Percentiles rank a stretch among this genome's conserved stretches.
Evolutionary conservation across 2,113 vertebrate genomes (phyloP).

Genomic region (Pithys albifrons): DNA sequence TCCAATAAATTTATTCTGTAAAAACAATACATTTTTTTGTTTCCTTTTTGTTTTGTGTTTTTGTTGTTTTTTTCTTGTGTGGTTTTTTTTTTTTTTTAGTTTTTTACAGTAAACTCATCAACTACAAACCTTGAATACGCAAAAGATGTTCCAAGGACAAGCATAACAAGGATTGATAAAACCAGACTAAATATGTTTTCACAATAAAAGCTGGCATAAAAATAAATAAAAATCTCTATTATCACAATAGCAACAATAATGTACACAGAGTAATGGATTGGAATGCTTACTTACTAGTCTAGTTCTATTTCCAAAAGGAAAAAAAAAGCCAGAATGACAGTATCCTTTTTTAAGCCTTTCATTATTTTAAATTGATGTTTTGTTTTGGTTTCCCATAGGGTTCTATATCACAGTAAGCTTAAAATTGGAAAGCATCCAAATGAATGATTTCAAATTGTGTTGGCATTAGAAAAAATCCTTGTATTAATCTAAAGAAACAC

Average conservation of each 20-base stretch:
- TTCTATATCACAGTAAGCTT: constrained; percentile 70
- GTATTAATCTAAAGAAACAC: constrained; percentile 78
- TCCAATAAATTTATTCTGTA: constrained; percentile 97
- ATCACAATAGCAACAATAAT: constrained; percentile 82
- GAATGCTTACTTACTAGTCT: constrained; percentile 76
- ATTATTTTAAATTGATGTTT: constrained; percentile 61
- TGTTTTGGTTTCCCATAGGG: constrained; percentile 75
- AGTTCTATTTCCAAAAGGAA: constrained; percentile 76
- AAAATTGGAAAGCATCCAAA: constrained; percentile 67
- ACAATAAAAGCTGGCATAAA: constrained; percentile 84
- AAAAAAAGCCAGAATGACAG: constrained; percentile 66
- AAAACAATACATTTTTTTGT: constrained; percentile 93
- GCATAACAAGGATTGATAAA: constrained; percentile 83
- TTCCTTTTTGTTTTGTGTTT: constrained; percentile 60
- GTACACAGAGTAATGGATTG: constrained; percentile 79
- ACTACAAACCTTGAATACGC: constrained; percentile 93
- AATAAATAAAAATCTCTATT: constrained; percentile 86
- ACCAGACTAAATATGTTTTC: constrained; percentile 78
- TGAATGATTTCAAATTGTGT: constrained; percentile 62
- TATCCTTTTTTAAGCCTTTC: constrained; percentile 73
- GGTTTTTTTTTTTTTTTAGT: constrained; percentile 66
- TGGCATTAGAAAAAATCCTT: constrained; percentile 72
- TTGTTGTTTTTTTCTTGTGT: constrained; percentile 30
- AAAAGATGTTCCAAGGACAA: constrained; percentile 86
- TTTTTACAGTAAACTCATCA: constrained; percentile 88